Evolutionary conservation across 2,888 invertebrate genomes (phyloP).

Genomic region (Athetis lepigone): DNA sequence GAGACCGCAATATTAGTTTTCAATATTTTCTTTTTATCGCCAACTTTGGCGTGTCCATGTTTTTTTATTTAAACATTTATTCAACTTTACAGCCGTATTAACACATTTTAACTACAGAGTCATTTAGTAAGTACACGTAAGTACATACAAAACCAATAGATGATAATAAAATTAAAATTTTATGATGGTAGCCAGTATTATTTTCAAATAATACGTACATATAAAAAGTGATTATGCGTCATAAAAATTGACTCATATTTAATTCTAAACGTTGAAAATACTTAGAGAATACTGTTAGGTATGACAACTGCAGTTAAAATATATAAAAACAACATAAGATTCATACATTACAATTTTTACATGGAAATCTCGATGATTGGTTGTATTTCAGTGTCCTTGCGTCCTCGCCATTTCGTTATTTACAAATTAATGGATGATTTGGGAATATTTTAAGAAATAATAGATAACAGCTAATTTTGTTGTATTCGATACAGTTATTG

Average conservation of each 20-base stretch:
- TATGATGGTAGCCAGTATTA: slow-evolving; percentile 4
- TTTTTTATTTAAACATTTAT: slow-evolving; percentile 65
- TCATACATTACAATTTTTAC: slow-evolving; percentile 56
- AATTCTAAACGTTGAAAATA: slow-evolving; percentile 47
- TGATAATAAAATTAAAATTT: slow-evolving; percentile 27
- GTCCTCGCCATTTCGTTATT: slow-evolving; percentile 52
- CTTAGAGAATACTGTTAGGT: slow-evolving; percentile 53
- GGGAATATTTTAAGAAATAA: slow-evolving; percentile 65
- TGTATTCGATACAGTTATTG: slow-evolving; percentile 63
- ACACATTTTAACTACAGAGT: slow-evolving; percentile 53
- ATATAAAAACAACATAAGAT: slow-evolving; percentile 43
- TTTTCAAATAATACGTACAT: slow-evolving; percentile 19
- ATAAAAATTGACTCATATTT: slow-evolving; percentile 22
- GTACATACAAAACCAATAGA: slow-evolving; percentile 12
- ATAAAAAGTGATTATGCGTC: slow-evolving; percentile 27
- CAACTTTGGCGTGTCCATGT: slow-evolving; percentile 55
- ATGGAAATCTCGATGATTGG: slow-evolving; percentile 46
- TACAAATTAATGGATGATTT: slow-evolving; percentile 52
- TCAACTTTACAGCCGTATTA: slow-evolving; percentile 53
- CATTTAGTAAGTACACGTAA: slow-evolving; percentile 23
- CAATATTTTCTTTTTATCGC: slow-evolving; percentile 55
- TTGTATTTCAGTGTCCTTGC: slow-evolving; percentile 33
- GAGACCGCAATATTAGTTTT: slow-evolving; percentile 79
- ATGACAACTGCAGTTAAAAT: slow-evolving; percentile 43
- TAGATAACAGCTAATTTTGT: slow-evolving; percentile 58